Conservation (phyloP, 2,113 vertebrate species). For the Macaca fascicularis region T2T-MFA8v1.1 NC_088386.1:56011001-56011500, state of each 20-base stretch:
- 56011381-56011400: background rate
- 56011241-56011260: background rate
- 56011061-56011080: background rate
- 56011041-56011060: fast-evolving
- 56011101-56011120: background rate
- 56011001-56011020: fast-evolving
- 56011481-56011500: background rate
- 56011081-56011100: background rate
- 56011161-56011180: background rate
- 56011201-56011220: background rate
- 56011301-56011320: background rate
- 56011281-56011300: background rate
- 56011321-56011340: background rate
- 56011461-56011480: background rate
- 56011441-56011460: background rate
- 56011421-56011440: background rate
- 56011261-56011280: background rate
- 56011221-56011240: background rate
- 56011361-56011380: background rate
- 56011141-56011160: background rate
- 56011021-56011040: background rate
- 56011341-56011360: background rate
- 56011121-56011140: background rate
- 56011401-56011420: background rate
- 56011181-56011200: background rate